Percentiles rank a stretch among this genome's conserved stretches.
Conservation (phyloP, 2,113 vertebrate genomes). For the Equus przewalskii region DNA sequence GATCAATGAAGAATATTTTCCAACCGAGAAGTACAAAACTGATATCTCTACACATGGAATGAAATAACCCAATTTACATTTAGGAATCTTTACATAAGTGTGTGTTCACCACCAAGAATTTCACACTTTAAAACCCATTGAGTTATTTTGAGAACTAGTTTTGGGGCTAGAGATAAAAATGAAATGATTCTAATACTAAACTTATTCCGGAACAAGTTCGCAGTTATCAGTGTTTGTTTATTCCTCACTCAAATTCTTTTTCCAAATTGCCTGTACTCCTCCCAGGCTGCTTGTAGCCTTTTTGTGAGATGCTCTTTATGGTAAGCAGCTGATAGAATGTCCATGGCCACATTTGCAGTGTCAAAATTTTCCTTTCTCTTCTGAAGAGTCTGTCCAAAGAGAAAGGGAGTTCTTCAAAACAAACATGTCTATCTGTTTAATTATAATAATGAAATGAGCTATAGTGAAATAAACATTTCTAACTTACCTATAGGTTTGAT, state of each 20-base stretch:
- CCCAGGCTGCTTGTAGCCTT: neutral
- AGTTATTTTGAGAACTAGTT: conserved; percentile 36
- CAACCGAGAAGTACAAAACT: neutral
- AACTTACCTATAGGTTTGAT: neutral
- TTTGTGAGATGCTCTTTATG: neutral
- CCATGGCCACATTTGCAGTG: neutral
- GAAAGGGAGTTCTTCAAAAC: neutral
- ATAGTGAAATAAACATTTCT: neutral
- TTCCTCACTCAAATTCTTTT: neutral
- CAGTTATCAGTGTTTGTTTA: neutral
- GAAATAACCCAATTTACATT: neutral
- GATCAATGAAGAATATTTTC: neutral
- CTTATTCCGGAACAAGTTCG: neutral
- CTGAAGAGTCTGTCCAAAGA: neutral
- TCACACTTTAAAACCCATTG: neutral
- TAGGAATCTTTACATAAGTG: neutral
- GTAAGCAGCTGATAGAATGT: neutral
- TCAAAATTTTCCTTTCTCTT: neutral
- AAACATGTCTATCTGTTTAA: neutral
- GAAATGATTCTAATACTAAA: neutral
- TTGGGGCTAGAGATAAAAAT: neutral
- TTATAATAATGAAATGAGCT: neutral
- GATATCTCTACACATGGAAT: neutral
- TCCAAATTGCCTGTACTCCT: neutral
- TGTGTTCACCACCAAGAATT: neutral